These are phyloP conservation scores for Venustoraphidia nigricollis DNA, from an alignment of 2,888 invertebrate species.

Conservation along the genomic window DNA sequence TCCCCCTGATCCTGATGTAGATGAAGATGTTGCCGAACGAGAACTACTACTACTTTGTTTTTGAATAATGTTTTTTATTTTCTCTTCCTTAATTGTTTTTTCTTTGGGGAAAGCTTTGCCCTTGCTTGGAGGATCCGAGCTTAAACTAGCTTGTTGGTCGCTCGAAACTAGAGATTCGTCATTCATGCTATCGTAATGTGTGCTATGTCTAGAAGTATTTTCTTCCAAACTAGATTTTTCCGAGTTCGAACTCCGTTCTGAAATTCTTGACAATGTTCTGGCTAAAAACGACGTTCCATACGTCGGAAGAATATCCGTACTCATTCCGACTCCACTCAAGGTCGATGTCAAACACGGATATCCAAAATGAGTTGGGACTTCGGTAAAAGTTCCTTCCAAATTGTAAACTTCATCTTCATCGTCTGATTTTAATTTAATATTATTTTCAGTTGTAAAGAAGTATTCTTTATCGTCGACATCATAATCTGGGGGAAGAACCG, in stretches of 20 bases:
- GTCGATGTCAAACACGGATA: conserved; percentile 45
- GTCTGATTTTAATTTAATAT: conserved; percentile 12
- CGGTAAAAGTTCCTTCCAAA: conserved; percentile 22
- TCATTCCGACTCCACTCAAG: conserved; percentile 34
- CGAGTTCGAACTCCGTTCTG: conserved; percentile 76
- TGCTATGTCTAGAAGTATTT: conserved; percentile 74
- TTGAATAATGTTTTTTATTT: neutral
- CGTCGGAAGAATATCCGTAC: conserved; percentile 16
- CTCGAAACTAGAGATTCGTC: conserved; percentile 73
- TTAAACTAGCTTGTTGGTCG: conserved; percentile 71
- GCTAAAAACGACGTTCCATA: conserved; percentile 27
- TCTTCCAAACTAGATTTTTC: conserved; percentile 77
- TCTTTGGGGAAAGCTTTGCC: conserved; percentile 41
- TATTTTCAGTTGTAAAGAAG: conserved; percentile 23
- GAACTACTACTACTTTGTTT: conserved; percentile 1
- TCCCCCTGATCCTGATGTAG: neutral
- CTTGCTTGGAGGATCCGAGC: conserved; percentile 68
- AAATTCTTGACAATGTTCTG: conserved; percentile 70
- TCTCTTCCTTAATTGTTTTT: neutral
- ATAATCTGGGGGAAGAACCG: conserved; percentile 61
- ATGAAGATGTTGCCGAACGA: no score
- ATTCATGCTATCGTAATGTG: conserved; percentile 68
- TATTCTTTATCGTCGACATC: conserved; percentile 31
- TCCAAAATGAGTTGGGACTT: conserved; percentile 53
- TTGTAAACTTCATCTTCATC: conserved; percentile 22